Conservation (phyloP, 2,888 invertebrate species). For the Drosophila recens region DNA sequence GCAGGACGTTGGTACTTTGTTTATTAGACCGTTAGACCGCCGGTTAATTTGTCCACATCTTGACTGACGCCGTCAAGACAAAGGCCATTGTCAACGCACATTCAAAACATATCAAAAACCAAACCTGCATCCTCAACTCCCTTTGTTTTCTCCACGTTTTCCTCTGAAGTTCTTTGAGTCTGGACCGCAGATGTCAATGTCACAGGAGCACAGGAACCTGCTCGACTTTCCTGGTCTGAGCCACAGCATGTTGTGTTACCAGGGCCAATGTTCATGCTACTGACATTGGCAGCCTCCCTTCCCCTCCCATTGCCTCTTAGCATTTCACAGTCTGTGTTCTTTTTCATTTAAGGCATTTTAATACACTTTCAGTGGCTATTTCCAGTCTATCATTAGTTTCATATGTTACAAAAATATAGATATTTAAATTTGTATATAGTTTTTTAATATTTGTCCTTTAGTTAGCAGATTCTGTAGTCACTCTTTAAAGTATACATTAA, state of each 20-base stretch:
- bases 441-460: too few species aligned
- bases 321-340: conserved; percentile 20
- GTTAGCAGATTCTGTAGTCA: too few species aligned
- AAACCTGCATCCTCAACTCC: background rate
- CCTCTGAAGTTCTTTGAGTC: conserved; percentile 26
- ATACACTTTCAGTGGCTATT: background rate
- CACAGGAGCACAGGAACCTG: conserved; percentile 17
- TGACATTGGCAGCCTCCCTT: conserved; percentile 46
- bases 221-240: background rate
- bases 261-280: conserved; percentile 31
- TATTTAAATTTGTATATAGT: background rate
- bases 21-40: conserved; percentile 13
- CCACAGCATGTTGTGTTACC: conserved; percentile 10
- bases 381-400: background rate
- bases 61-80: conserved; percentile 27
- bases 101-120: conserved; percentile 17
- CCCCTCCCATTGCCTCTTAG: background rate
- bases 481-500: too few species aligned
- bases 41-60: conserved; percentile 44
- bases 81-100: conserved; percentile 23
- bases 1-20: conserved; percentile 37
- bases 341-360: conserved; percentile 42
- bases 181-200: conserved; percentile 48
- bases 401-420: background rate
- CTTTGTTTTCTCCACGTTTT: background rate